Base-by-base conservation (phyloP, 2,888 invertebrate genomes). In the Drosophila flavopinicola region DNA sequence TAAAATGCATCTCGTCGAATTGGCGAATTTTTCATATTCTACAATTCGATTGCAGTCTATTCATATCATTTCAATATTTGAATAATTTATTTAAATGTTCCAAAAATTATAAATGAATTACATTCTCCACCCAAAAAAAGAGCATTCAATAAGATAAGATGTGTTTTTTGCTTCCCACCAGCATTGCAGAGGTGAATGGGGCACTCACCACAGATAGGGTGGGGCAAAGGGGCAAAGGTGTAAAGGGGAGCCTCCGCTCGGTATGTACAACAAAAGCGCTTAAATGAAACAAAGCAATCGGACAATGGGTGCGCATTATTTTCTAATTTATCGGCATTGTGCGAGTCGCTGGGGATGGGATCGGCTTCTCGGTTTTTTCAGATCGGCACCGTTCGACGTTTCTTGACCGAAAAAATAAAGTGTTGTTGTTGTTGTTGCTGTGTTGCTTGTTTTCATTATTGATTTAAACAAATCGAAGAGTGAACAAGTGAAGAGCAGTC, bases 241-340 rank as follows among this genome's bases (percentile, higher is more conserved):
- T 10, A 17, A 27, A 10, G 48, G 33, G 33, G 20, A n/a, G 63
- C 41, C 11, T 10, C 17, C 25, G 27, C 20, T 48, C 48, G 25
- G 37, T 42, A 58, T 37, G 74, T 38, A 75, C 64, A 78, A 83
- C 85, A 83, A 79, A 87, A 84, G 86, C 78, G 78, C 78, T 86
- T 72, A 88, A 87, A 80, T 80, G 85, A 87, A 88, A 84, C 77
- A 85, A 84, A 88, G 87, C 78, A 64, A 52, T 37, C 75, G 78
- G 75, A 88, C 87, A 88, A 88, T 88, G 87, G 85, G 67, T 59
- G 79, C 88, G 83, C 86, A 88, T 88, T 87, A 87, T 88, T 80
- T 84, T 88, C 88, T 88, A 88, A 88, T 88, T 88, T 88, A 88
- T 86, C 78, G 79, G 76, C 86, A 88, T 88, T 88, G 72, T 75